A percentile compares a stretch with the other conserved stretches of the same genome.
These are phyloP conservation scores for Protobothrops mucrosquamatus DNA, from an alignment of 2,113 vertebrate species.

Conservation along the genomic window DNA sequence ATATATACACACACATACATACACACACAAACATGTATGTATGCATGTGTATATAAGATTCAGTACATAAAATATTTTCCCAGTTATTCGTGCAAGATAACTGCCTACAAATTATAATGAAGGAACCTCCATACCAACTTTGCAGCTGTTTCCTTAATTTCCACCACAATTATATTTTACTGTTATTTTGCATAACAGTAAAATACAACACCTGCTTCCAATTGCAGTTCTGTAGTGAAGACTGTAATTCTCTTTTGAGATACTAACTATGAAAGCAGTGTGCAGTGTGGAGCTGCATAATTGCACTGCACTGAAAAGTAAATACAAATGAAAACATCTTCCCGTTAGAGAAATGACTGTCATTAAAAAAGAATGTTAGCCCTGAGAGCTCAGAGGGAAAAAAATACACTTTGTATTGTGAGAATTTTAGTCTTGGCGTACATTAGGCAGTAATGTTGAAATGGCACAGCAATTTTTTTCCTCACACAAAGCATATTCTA, in stretches of 20 bases:
- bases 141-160: slow-evolving; percentile 80
- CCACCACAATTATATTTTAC: slow-evolving; percentile 75
- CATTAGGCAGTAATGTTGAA: slow-evolving; percentile 62
- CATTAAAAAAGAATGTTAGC: slow-evolving; percentile 69
- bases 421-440: slow-evolving; percentile 58
- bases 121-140: slow-evolving; percentile 61
- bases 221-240: slow-evolving; percentile 69
- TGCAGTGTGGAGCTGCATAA: slow-evolving; percentile 65
- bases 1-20: too few relatives aligned
- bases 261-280: slow-evolving; percentile 56
- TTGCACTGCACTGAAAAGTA: slow-evolving; percentile 72
- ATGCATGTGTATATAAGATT: slow-evolving; percentile 33
- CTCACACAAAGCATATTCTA: slow-evolving; percentile 54
- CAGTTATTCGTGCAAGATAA: slow-evolving; percentile 41
- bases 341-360: slow-evolving; percentile 70
- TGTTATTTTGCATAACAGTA: slow-evolving; percentile 79
- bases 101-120: slow-evolving; percentile 57
- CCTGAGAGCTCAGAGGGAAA: slow-evolving; percentile 54
- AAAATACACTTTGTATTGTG: slow-evolving; percentile 53
- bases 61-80: slow-evolving; percentile 31
- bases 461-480: slow-evolving; percentile 44
- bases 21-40: background rate
- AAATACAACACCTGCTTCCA: slow-evolving; percentile 80
- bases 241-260: slow-evolving; percentile 73
- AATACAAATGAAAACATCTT: slow-evolving; percentile 79